Conservation (phyloP, 30 jellyfish, hydroid and myxozoan genomes). For the Aurelia aurita complex sp. Pacific region DNA sequence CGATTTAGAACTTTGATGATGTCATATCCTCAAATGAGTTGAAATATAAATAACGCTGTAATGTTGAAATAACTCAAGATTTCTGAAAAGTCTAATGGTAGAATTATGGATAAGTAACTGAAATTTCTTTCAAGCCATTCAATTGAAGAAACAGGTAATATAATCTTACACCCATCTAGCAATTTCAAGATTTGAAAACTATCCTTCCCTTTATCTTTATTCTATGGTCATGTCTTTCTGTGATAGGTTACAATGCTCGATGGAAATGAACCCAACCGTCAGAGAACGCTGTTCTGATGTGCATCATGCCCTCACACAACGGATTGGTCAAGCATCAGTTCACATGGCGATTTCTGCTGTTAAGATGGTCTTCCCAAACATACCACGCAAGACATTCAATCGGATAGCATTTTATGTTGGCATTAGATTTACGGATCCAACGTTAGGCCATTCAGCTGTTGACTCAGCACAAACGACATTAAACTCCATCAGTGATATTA, state of each 20-base stretch:
- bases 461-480: conserved; percentile 47
- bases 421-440: conserved; percentile 52
- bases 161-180: too few species aligned
- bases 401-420: conserved; percentile 87
- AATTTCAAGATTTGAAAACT: too few species aligned
- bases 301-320: conserved; percentile 75
- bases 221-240: too few species aligned
- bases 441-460: conserved; percentile 35
- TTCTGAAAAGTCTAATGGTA: too few species aligned
- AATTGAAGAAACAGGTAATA: too few species aligned
- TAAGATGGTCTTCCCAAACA: conserved; percentile 84
- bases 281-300: conserved; percentile 84
- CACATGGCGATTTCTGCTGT: conserved; percentile 73
- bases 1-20: too few species aligned
- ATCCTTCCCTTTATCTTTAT: too few species aligned
- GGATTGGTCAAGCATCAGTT: conserved; percentile 69
- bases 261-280: conserved; percentile 75
- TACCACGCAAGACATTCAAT: conserved; percentile 64
- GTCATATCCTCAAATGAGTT: too few species aligned
- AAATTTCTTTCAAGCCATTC: too few species aligned
- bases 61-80: too few species aligned
- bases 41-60: too few species aligned
- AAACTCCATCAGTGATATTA: conserved; percentile 50
- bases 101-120: too few species aligned
- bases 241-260: conserved; percentile 46